These are phyloP conservation scores for Chrysochloris asiatica DNA, from an alignment of 2,113 vertebrate genomes.

Conservation along the genomic window DNA sequence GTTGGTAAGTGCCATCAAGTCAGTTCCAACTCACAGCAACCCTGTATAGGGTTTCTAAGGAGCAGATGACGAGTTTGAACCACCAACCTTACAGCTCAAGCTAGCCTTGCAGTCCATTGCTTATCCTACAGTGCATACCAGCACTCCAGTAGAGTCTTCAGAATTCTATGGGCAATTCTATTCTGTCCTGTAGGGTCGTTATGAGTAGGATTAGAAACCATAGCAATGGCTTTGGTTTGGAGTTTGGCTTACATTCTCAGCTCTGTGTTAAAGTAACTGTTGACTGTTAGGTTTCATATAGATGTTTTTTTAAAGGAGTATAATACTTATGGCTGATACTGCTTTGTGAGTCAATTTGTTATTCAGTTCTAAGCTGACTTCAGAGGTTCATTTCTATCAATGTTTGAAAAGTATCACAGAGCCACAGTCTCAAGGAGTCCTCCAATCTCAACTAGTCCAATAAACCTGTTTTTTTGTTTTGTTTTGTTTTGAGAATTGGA, in stretches of 20 bases:
- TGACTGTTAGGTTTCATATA: not conserved
- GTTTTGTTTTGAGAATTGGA: not conserved
- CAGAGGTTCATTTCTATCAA: not conserved
- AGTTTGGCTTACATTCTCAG: not conserved
- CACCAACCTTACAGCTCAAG: too few species aligned
- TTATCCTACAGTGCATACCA: too few species aligned
- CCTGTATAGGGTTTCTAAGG: too few species aligned
- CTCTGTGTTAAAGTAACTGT: not conserved
- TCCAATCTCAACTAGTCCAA: not conserved
- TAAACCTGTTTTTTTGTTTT: not conserved
- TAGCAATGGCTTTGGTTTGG: not conserved
- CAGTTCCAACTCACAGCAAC: too few species aligned
- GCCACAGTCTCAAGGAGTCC: not conserved
- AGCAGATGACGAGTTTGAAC: too few species aligned
- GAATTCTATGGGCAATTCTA: not conserved
- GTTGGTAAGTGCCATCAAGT: too few species aligned
- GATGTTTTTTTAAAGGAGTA: not conserved
- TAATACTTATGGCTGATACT: not conserved
- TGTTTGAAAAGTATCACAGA: not conserved
- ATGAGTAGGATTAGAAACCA: not conserved
- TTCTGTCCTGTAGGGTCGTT: not conserved
- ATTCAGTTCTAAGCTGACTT: not conserved
- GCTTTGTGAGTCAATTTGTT: not conserved
- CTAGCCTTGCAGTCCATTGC: too few species aligned
- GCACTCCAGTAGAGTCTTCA: not conserved